Evolutionary conservation across 2,888 invertebrate species (phyloP).

Genomic region (Hofmannophila pseudospretella): DNA sequence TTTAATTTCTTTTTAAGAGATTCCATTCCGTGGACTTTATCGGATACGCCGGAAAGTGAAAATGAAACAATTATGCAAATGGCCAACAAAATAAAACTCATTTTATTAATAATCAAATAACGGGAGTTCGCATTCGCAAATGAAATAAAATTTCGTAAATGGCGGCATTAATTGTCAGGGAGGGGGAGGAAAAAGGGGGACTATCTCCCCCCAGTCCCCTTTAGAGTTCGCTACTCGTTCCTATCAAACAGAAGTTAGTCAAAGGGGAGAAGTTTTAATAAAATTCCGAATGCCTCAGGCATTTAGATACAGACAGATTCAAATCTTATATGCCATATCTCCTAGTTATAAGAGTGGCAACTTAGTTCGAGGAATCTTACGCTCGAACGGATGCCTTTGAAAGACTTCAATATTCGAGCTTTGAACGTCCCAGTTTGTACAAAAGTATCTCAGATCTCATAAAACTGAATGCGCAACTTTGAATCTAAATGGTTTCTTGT

Average conservation of each 20-base stretch:
- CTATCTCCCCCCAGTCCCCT: too few species aligned
- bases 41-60: slow-evolving; percentile 57
- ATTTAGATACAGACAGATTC: slow-evolving; percentile 56
- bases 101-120: slow-evolving; percentile 75
- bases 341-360: slow-evolving; percentile 45
- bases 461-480: slow-evolving; percentile 13
- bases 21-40: slow-evolving; percentile 50
- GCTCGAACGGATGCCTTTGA: slow-evolving; percentile 45
- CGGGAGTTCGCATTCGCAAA: slow-evolving; percentile 62
- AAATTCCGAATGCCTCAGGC: slow-evolving; percentile 67
- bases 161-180: slow-evolving; percentile 64
- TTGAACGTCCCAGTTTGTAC: slow-evolving; percentile 31
- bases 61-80: slow-evolving; percentile 75
- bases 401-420: slow-evolving; percentile 44
- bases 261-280: slow-evolving; percentile 75
- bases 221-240: slow-evolving; percentile 31
- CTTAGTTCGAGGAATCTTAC: slow-evolving; percentile 43
- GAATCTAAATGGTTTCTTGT: slow-evolving; percentile 10
- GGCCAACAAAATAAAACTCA: slow-evolving; percentile 71
- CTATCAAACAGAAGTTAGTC: slow-evolving; percentile 72
- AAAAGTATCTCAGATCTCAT: slow-evolving; percentile 22
- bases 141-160: slow-evolving; percentile 72
- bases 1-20: slow-evolving; percentile 64
- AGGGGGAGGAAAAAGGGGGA: slow-evolving; percentile 24
- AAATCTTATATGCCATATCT: slow-evolving; percentile 52